Evolutionary conservation across 2,888 invertebrate species (phyloP), one percentile per base, ranked within the genome.

Genomic region (Xanthia togata): DNA sequence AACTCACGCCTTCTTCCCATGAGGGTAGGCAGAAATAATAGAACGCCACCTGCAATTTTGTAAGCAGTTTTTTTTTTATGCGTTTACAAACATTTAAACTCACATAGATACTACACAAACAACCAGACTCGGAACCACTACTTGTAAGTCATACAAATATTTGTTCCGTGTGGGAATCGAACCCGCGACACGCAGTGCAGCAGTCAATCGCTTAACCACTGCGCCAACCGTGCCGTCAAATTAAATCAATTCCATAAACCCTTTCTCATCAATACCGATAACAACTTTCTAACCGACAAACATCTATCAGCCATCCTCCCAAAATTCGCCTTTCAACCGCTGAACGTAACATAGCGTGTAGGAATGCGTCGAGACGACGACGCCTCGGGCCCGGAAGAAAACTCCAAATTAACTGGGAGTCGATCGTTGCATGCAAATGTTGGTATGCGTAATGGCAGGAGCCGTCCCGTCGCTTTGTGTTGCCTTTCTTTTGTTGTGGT

Each of bases 331-430:
- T 62, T 79, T 12, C 35, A 73, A 76, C 64, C 65, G 65, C 44
- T 86, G 69, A 80, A 80, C 41, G 72, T 70, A 73, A 26, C 62
- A 82, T 94, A 86, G 93, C 94, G 92, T 94, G 94, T 88, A 70
- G 89, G 93, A 91, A 94, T 93, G 92, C 89, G 88, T 77, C 82
- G 82, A 79, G 83, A 83, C 89, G 83, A 83, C 89, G 83, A 75
- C 86, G 93, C 94, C 94, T 83, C 85, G 79, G 93, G 95, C 91
- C 92, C 94, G 94, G 94, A 94, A 94, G 93, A 88, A 83, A 89
- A 90, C 91, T 91, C 92, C 92, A 90, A 92, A 93, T 93, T 93
- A 93, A 93, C 90, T 91, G 92, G 92, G 87, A 89, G 90, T 88
- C 81, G 81, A 74, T 83, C 86, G 84, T 79, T 85, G 90, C 92